phyloP scores from a whole-genome alignment of 1,140 invertebrate genomes.

The Lordiphosa stackelbergi region DNA sequence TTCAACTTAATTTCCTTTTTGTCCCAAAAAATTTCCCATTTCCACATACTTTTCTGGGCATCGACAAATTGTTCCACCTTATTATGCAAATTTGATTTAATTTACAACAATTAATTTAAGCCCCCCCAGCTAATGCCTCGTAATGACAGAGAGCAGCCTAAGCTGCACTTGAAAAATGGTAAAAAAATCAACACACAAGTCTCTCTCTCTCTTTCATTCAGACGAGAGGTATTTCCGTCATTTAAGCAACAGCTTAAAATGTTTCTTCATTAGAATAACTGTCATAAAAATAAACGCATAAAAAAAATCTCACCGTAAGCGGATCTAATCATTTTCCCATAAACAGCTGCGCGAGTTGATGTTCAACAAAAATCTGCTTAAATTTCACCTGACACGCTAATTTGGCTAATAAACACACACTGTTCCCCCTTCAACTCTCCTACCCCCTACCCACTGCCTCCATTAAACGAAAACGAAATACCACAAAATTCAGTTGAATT shows the following conservation, averaged over 20 bases:
- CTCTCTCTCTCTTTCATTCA: background rate
- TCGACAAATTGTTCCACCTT: background rate
- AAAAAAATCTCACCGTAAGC: slow-evolving; percentile 59
- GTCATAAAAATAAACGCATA: slow-evolving; percentile 75
- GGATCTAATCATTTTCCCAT: slow-evolving; percentile 75
- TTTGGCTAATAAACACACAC: slow-evolving; percentile 67
- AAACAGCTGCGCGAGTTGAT: slow-evolving; percentile 45
- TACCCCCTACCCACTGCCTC: background rate
- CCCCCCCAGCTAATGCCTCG: slow-evolving; percentile 44
- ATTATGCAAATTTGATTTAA: slow-evolving; percentile 55
- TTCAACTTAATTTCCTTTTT: background rate
- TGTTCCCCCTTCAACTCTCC: background rate
- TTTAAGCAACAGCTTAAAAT: slow-evolving; percentile 68
- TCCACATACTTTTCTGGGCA: slow-evolving; percentile 1
- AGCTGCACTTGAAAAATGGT: slow-evolving; percentile 72
- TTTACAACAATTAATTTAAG: slow-evolving; percentile 71
- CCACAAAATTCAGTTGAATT: slow-evolving; percentile 51
- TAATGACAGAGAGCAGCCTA: slow-evolving; percentile 54
- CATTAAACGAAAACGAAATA: slow-evolving; percentile 15
- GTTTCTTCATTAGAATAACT: slow-evolving; percentile 75
- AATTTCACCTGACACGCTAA: slow-evolving; percentile 73
- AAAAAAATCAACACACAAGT: slow-evolving; percentile 59
- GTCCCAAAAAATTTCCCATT: slow-evolving; percentile 1
- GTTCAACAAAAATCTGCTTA: slow-evolving; percentile 69
- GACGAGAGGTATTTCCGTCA: slow-evolving; percentile 64